Evolutionary conservation across 2,888 invertebrate genomes (phyloP), one percentile per base, ranked within the genome.

Genomic region (Vesta saturnalis): DNA sequence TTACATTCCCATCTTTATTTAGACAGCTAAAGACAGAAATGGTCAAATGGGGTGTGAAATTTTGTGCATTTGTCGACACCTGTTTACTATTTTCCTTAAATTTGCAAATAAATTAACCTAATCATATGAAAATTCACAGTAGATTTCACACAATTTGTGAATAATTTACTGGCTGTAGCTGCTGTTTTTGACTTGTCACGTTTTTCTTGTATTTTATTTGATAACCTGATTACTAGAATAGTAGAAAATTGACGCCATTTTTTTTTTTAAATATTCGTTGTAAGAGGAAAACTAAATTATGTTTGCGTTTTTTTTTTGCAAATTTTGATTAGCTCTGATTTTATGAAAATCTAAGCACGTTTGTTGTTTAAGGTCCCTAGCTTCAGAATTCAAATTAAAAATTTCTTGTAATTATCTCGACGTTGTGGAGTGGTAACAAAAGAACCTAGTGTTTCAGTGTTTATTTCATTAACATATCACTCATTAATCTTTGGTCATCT

Each of bases 41-140:
- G 55, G 55, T 30, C 62, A 63, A 67, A 67, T 55, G 58, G 58
- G 55, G 67, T 59, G 67, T 35, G 61, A 58, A 69, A 66, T 61
- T 65, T 30, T 5, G 56, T 39, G 59, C 66, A 56, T 66, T 70
- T 68, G 23, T 47, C 71, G 64, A 65, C 71, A 69, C 71, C 71
- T 71, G 71, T 57, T 68, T 62, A 65, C 62, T 69, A 69, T 65
- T 18, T 65, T 68, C 63, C 66, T 55, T 58, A 67, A 56, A 72
- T 72, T 69, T 70, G 67, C 72, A 72, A 70, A 70, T 62, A 70
- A 72, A 72, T 72, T 64, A 67, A 57, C 57, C 64, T 70, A 72
- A 72, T 72, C 67, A 60, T 67, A 65, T 61, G 64, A 72, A 65
- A 72, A 72, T 72, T 70, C 47, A 63, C 69, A 66, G 58, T 69